Evolutionary conservation across 2,113 vertebrate species (phyloP).

Genomic region (Lophochroa leadbeateri): DNA sequence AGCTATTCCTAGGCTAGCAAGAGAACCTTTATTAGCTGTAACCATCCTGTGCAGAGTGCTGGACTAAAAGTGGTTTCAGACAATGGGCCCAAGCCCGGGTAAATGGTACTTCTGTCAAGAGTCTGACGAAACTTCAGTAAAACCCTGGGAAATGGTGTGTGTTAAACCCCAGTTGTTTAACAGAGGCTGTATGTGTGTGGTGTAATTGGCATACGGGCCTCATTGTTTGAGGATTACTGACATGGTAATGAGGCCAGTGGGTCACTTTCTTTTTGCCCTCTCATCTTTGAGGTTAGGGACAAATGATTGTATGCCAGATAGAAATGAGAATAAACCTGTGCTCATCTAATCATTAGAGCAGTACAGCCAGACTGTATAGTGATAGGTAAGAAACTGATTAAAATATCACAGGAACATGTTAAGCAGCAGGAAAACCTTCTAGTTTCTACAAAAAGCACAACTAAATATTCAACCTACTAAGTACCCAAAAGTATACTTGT

Average conservation of each 20-base stretch:
- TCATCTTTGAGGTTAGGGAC: not conserved
- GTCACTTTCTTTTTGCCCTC: not conserved
- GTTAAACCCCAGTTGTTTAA: not conserved
- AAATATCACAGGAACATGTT: not conserved
- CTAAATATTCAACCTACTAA: not conserved
- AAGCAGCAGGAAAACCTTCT: not conserved
- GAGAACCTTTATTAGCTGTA: not conserved
- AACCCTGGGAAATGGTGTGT: not conserved
- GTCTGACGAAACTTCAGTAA: not conserved
- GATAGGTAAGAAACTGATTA: not conserved
- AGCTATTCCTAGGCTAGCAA: not conserved
- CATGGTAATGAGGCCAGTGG: not conserved
- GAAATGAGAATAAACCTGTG: not conserved
- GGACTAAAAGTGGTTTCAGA: not conserved
- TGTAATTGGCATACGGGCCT: not conserved
- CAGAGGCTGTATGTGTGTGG: not conserved
- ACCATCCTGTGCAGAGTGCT: not conserved
- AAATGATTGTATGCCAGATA: not conserved
- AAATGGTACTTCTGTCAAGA: not conserved
- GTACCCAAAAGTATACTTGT: not conserved
- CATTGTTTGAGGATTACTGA: not conserved
- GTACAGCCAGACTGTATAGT: not conserved
- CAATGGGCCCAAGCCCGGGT: not conserved
- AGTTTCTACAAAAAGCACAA: not conserved
- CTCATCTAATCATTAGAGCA: not conserved